These are phyloP conservation scores for Hiodon tergisus DNA, from an alignment of 2,113 vertebrate genomes.

Conservation along the genomic window DNA sequence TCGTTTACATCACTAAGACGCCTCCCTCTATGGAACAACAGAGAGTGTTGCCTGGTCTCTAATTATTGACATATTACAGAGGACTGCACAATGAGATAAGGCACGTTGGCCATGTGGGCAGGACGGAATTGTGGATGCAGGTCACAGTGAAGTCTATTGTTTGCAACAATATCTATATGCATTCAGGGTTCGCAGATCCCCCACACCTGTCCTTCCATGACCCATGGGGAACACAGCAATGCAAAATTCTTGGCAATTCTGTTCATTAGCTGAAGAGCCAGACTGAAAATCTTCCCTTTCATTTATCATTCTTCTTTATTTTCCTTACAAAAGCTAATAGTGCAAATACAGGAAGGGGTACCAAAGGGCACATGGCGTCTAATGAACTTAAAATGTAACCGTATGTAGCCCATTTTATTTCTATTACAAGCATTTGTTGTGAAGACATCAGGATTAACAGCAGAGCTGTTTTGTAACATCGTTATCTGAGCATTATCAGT, in stretches of 20 bases:
- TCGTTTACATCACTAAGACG: slow-evolving; percentile 43
- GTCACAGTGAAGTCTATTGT: slow-evolving; percentile 50
- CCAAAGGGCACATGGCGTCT: slow-evolving; percentile 31
- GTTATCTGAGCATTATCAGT: slow-evolving; percentile 51
- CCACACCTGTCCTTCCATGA: slow-evolving; percentile 48
- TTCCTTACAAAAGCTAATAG: slow-evolving; percentile 48
- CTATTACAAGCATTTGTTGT: slow-evolving; percentile 49
- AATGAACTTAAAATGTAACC: slow-evolving; percentile 58
- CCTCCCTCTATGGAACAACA: slow-evolving; percentile 50
- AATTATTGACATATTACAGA: slow-evolving; percentile 59
- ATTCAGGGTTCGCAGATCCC: slow-evolving; percentile 47
- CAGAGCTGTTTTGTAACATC: slow-evolving; percentile 48
- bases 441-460: slow-evolving; percentile 46
- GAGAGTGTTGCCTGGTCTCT: slow-evolving; percentile 36
- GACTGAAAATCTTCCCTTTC: slow-evolving; percentile 44
- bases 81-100: slow-evolving; percentile 63
- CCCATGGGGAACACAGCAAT: slow-evolving; percentile 15
- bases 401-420: slow-evolving; percentile 58
- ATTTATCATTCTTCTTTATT: slow-evolving; percentile 63
- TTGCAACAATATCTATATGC: slow-evolving; percentile 47
- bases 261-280: slow-evolving; percentile 30
- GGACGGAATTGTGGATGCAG: slow-evolving; percentile 49
- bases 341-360: slow-evolving; percentile 30
- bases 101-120: slow-evolving; percentile 49
- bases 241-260: too few species aligned